phyloP scores from a whole-genome alignment of 2,797 vertebrate genomes.

The Pangasius mekongensis region DNA sequence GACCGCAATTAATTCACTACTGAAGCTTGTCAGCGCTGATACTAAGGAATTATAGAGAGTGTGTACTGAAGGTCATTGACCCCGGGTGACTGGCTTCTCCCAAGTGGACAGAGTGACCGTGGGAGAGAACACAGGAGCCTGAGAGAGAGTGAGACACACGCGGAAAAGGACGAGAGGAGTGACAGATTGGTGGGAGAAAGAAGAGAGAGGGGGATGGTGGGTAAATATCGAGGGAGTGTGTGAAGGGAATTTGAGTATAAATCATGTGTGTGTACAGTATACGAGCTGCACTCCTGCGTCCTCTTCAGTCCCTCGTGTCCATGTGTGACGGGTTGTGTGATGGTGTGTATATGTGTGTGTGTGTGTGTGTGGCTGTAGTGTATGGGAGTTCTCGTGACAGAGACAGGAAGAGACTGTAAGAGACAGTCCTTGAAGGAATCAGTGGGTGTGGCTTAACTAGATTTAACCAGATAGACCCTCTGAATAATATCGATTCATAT shows the following conservation, averaged over 20 bases:
- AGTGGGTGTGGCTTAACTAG: no score
- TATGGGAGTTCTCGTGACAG: no score
- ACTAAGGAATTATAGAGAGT: neutral
- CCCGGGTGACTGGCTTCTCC: neutral
- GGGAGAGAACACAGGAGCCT: neutral
- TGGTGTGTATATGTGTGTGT: neutral
- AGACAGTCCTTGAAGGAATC: no score
- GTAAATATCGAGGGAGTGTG: neutral
- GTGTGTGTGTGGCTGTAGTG: neutral
- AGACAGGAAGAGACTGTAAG: no score
- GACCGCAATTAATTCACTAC: neutral
- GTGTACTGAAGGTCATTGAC: neutral
- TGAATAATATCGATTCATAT: no score
- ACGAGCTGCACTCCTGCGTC: neutral
- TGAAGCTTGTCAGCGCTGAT: neutral
- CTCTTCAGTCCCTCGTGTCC: neutral
- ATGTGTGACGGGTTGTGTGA: neutral
- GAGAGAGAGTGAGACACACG: neutral
- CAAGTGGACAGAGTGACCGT: neutral
- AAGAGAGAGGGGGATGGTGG: neutral
- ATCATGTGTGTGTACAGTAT: neutral
- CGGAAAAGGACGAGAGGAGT: neutral
- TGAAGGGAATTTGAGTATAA: neutral
- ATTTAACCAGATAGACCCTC: no score
- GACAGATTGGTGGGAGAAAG: neutral